Conservation (phyloP, 92 coral and sea anemone species). For the Plumapathes pennacea region DNA sequence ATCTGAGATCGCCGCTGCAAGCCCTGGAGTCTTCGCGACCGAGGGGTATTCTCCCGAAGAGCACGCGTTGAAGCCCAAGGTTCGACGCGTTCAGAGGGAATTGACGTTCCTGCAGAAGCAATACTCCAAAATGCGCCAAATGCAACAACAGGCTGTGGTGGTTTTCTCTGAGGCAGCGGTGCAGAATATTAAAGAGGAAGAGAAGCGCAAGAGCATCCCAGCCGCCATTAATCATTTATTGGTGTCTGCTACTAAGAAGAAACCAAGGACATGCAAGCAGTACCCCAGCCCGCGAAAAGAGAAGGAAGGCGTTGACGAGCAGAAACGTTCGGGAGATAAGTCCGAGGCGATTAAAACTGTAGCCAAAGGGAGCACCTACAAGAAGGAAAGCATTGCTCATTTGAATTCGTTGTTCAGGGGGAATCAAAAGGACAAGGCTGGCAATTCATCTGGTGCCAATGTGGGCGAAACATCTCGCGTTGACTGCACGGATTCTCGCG, state of each 20-base stretch:
- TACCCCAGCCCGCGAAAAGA: slow-evolving; percentile 36
- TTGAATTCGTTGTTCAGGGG: slow-evolving; percentile 86
- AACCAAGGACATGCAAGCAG: slow-evolving; percentile 35
- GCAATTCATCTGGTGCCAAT: background rate
- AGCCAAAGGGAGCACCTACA: slow-evolving; percentile 72
- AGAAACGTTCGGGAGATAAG: slow-evolving; percentile 17
- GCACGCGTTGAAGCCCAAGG: slow-evolving; percentile 53
- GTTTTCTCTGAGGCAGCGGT: slow-evolving; percentile 87
- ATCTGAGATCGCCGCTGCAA: slow-evolving; percentile 77
- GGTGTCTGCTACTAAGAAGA: slow-evolving; percentile 83
- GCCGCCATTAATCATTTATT: slow-evolving; percentile 93
- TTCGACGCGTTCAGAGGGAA: slow-evolving; percentile 50
- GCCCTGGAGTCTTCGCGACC: slow-evolving; percentile 92
- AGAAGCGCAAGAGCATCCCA: slow-evolving; percentile 65
- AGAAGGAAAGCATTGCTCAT: slow-evolving; percentile 80
- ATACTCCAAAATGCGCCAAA: slow-evolving; percentile 86
- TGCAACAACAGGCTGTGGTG: slow-evolving; percentile 97
- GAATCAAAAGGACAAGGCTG: slow-evolving; percentile 38
- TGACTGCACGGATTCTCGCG: too few species aligned
- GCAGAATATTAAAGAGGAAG: slow-evolving; percentile 88
- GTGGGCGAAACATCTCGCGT: too few species aligned
- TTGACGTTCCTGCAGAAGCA: slow-evolving; percentile 81
- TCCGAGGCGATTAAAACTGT: slow-evolving; percentile 24
- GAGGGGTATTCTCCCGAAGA: slow-evolving; percentile 76
- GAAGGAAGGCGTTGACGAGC: slow-evolving; percentile 15